These are phyloP conservation scores for Mormyrus iriodes DNA, from an alignment of 2,113 vertebrate genomes.

Conservation along the genomic window DNA sequence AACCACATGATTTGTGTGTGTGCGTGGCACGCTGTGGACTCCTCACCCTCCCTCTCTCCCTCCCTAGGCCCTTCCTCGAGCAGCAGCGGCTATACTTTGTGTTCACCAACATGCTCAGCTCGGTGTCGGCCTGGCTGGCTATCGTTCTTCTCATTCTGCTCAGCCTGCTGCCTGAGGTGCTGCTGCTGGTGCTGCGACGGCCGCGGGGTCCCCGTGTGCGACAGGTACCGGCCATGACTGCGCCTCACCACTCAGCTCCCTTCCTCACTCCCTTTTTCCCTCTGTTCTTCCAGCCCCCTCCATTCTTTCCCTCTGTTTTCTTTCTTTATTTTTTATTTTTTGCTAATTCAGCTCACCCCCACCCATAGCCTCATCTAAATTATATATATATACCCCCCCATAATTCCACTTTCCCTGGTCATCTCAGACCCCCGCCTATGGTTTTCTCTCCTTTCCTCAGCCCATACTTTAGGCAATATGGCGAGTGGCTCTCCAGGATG, in stretches of 20 bases:
- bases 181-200: constrained; percentile 61
- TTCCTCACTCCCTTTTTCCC: background rate
- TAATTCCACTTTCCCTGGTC: background rate
- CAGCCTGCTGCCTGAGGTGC: constrained; percentile 88
- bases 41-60: background rate
- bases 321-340: background rate
- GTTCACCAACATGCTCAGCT: constrained; percentile 91
- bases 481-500: background rate
- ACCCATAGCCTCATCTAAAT: background rate
- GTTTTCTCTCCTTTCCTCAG: no score
- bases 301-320: background rate
- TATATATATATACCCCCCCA: background rate
- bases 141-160: constrained; percentile 88
- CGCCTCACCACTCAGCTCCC: background rate
- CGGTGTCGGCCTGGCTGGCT: constrained; percentile 82
- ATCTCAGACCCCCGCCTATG: background rate
- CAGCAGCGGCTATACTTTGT: constrained; percentile 95
- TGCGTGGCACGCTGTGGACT: background rate
- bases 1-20: background rate
- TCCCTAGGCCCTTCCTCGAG: constrained; percentile 83
- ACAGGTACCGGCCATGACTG: constrained; percentile 46
- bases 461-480: background rate
- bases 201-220: constrained; percentile 45
- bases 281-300: background rate
- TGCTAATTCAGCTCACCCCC: background rate